phyloP scores from a whole-genome alignment of 92 coral and sea anemone genomes.

The Phenganax stokvisi region DNA sequence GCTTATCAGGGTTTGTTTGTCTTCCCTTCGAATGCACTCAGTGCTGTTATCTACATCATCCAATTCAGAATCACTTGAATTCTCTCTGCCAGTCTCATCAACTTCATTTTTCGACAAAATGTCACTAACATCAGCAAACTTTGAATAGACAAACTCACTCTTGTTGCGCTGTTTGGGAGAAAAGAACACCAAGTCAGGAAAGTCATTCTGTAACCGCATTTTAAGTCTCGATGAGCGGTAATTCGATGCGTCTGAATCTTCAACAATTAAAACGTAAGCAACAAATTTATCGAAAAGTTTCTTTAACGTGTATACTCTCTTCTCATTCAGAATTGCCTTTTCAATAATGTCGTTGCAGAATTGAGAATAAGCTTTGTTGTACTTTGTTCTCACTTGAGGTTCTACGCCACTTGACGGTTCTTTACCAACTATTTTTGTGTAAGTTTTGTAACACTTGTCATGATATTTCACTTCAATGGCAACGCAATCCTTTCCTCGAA shows the following conservation, averaged over 20 bases:
- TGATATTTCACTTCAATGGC: slow-evolving; percentile 23
- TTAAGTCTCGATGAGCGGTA: slow-evolving; percentile 14
- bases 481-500: slow-evolving; percentile 10
- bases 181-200: slow-evolving; percentile 8
- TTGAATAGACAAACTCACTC: background rate
- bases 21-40: background rate
- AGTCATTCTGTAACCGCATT: slow-evolving; percentile 2
- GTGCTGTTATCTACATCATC: background rate
- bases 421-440: background rate
- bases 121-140: background rate
- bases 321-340: background rate
- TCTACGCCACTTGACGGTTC: background rate
- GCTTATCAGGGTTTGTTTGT: background rate
- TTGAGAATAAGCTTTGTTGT: background rate
- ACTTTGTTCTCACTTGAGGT: background rate
- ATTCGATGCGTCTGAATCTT: background rate
- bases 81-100: background rate
- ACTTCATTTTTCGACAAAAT: background rate
- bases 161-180: slow-evolving; percentile 6
- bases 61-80: background rate
- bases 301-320: slow-evolving; percentile 1
- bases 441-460: slow-evolving; percentile 1
- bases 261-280: background rate
- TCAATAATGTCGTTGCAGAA: slow-evolving; percentile 17
- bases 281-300: slow-evolving; percentile 8